Evolutionary conservation across 2,888 invertebrate species (phyloP), one percentile per base, ranked within the genome.

Genomic region (Synanthedon formicaeformis): DNA sequence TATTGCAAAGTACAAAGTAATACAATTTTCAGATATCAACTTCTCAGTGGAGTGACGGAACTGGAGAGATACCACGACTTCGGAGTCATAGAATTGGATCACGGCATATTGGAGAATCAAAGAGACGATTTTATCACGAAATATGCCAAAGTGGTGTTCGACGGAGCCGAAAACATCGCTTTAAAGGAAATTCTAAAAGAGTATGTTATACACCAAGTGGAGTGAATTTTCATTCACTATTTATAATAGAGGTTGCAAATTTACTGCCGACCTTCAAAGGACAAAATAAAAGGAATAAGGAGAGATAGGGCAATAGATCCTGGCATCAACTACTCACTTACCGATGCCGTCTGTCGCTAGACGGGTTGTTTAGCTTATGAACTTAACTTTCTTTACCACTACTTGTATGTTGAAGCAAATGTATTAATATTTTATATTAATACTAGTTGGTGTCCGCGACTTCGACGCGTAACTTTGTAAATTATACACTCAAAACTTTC

Each of bases 21-120:
- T 45, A 45, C 45, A 45, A 48, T n/a, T 63, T 67, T 40, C 76
- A 95, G 95, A 65, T 96, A 94, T 75, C 96, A 96, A 75, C 85
- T 97, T 60, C 89, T 97, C 76, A 94, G 94, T 67, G 97, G 97
- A 18, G 91, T 96, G 53, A 94, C 95, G 14, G 94, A 95, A 78
- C 79, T 92, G 60, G 96, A 96, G 74, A 93, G 93, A 64, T 93
- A 93, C 71, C 92, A 95, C 69, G 89, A 93, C 57, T 89, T 95
- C 59, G 92, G 92, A 52, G 92, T 92, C 13, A 90, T 92, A 49
- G 92, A 92, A 57, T 78, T 95, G 23, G 89, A 91, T 55, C 91
- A 93, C 58, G 95, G 95, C 13, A 88, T 96, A 69, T 74, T 92
- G 57, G 93, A 94, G 70, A 91, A 91, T 58, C 93, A 94, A 66